phyloP scores from a whole-genome alignment of 2,113 vertebrate species.

The Rhinolophus ferrumequinum region DNA sequence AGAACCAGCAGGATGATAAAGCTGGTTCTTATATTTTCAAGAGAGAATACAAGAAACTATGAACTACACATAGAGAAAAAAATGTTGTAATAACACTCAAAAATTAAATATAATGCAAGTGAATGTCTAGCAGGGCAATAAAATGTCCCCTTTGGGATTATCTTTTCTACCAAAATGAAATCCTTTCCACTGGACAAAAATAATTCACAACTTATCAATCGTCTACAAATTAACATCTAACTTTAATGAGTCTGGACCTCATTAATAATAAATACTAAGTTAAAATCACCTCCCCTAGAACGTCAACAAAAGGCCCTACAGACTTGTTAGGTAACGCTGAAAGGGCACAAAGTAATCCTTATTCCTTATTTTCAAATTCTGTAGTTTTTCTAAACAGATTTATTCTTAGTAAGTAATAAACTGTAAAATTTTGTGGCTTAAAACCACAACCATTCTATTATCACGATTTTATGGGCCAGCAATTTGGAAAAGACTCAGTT shows the following conservation, averaged over 20 bases:
- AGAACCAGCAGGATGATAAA: neutral
- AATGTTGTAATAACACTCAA: neutral
- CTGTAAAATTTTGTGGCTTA: neutral
- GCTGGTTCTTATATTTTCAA: neutral
- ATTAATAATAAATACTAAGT: neutral
- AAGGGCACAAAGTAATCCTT: neutral
- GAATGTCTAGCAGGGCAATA: neutral
- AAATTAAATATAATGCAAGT: neutral
- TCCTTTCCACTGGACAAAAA: neutral
- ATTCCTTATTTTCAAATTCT: neutral
- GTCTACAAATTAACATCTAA: neutral
- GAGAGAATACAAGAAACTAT: neutral
- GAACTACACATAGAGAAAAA: neutral
- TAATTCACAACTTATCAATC: neutral
- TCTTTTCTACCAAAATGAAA: neutral
- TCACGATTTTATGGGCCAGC: neutral
- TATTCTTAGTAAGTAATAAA: neutral
- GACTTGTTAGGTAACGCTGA: neutral
- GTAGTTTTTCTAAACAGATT: neutral
- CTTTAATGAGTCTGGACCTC: neutral
- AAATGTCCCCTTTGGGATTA: neutral
- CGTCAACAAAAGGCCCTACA: neutral
- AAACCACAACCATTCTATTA: neutral
- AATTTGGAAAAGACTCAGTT: neutral
- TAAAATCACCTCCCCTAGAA: neutral